These are phyloP conservation scores for Eubucco bourcierii DNA, from an alignment of 2,113 vertebrate species.

Conservation along the genomic window DNA sequence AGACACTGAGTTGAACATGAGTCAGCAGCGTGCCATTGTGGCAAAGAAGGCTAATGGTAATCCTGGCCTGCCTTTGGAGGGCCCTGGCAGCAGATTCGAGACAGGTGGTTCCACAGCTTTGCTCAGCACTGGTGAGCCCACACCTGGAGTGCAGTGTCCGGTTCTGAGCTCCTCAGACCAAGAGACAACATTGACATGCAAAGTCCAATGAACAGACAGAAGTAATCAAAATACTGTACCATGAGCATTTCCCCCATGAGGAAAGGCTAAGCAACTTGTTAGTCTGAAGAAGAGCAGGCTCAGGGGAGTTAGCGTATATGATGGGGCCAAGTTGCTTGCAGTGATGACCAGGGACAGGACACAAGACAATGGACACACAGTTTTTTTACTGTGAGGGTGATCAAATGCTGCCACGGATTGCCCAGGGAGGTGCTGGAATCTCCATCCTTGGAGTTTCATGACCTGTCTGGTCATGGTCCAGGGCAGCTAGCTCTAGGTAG, in stretches of 20 bases:
- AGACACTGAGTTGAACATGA: background rate
- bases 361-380: background rate
- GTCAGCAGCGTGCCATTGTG: background rate
- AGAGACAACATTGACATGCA: fast-evolving
- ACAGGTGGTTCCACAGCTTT: background rate
- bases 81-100: background rate
- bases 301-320: background rate
- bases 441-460: background rate
- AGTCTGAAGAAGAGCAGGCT: background rate
- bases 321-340: background rate
- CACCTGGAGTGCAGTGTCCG: too few species aligned
- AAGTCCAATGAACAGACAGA: background rate
- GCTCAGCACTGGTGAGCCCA: background rate
- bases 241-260: background rate
- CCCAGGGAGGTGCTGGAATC: background rate
- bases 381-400: background rate
- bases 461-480: background rate
- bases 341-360: background rate
- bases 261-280: background rate
- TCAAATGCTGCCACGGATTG: background rate
- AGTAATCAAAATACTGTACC: background rate
- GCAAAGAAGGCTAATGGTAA: background rate
- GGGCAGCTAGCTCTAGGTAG: background rate
- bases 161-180: background rate
- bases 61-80: background rate